Conservation (phyloP, 2,113 vertebrate species). For the Kobus ellipsiprymnus region DNA sequence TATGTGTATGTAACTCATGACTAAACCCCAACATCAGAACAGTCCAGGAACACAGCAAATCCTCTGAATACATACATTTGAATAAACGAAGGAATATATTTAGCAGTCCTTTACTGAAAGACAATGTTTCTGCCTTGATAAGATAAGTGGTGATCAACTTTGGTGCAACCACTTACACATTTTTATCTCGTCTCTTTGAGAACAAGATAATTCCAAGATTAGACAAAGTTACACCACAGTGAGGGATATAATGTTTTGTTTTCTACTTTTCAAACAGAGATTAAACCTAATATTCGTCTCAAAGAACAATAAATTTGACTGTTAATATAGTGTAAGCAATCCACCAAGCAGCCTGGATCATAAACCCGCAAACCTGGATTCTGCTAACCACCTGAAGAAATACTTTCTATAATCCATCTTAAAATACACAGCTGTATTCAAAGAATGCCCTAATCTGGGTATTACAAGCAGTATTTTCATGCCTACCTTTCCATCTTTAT, state of each 20-base stretch:
- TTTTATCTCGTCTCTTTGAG: background rate
- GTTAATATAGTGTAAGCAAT: background rate
- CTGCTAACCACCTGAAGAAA: background rate
- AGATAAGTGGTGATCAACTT: background rate
- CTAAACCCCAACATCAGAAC: background rate
- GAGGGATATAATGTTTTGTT: background rate
- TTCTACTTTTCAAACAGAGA: background rate
- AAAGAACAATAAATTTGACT: conserved; percentile 11
- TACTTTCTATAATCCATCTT: background rate
- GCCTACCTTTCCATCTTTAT: background rate
- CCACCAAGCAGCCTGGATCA: background rate
- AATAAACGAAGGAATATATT: background rate
- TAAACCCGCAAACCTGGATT: background rate
- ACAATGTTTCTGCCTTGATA: background rate
- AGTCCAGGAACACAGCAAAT: background rate
- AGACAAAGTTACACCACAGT: background rate
- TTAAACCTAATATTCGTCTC: background rate
- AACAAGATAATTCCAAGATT: conserved; percentile 17
- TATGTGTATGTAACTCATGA: background rate
- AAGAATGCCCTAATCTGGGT: background rate
- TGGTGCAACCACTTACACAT: background rate
- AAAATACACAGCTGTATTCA: background rate
- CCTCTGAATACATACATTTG: background rate
- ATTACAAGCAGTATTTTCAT: background rate
- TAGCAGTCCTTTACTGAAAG: background rate